Evolutionary conservation across 2,888 invertebrate species (phyloP), one percentile per base, ranked within the genome.

Genomic region (Chalcis sispes): DNA sequence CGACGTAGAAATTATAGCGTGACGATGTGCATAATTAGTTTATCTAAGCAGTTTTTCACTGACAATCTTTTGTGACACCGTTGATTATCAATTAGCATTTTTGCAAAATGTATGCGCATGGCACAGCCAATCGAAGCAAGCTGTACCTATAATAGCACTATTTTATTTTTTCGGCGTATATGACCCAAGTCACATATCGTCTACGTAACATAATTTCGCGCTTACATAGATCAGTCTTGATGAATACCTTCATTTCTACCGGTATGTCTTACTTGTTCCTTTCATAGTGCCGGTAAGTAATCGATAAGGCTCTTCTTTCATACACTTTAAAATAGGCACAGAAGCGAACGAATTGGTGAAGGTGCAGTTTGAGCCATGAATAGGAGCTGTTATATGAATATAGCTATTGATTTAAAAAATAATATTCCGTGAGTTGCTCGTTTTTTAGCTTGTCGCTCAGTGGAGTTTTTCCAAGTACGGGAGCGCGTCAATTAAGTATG

Each of bases 151-250:
- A 73, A 80, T 82, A 18, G 79, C 82, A 27, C 29, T 42, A 54
- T 50, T 65, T 18, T 65, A 50, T 61, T 69, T 74, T 42, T 70
- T 65, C 7, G 27, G 62, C 2, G 46, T 83, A 79, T 72, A 85
- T 80, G 84, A 85, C 0, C 84, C 59, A 4, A 86, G 77, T 2
- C 84, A 84, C 27, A 84, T 69, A 23, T 3, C 27, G 27, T 48
- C 27, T 77, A 83, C 81, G 67, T 80, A 83, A 54, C 72, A 71
- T 67, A 79, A 82, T 72, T 77, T 72, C 15, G 79, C 71, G 20
- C 23, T 70, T n/a, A n/a, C n/a, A n/a, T 54, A 73, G 77, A 40
- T 65, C 62, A 13, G 72, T 32, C 75, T 78, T 77, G 7, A 27
- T 66, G 79, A 83, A 66, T 81, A 77, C 56, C 29, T 70, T 77